A percentile compares a stretch with the other conserved stretches of the same genome.
Evolutionary conservation across 1,140 invertebrate species (phyloP).

Genomic region (Achroia grisella): DNA sequence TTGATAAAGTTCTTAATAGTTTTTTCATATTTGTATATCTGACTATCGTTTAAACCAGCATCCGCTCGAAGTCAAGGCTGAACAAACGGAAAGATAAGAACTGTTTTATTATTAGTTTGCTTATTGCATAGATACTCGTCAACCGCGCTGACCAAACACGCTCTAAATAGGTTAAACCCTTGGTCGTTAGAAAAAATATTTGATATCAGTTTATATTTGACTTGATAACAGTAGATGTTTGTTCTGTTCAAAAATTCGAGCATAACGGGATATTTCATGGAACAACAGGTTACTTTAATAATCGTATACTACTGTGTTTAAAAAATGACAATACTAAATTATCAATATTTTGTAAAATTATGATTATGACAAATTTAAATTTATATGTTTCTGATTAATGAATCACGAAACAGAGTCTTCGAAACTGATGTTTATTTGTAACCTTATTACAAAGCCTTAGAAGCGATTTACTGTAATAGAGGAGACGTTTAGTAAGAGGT

Average conservation of each 20-base stretch:
- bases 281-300: neutral
- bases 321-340: too few species aligned
- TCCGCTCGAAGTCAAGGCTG: constrained; percentile 34
- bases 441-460: too few species aligned
- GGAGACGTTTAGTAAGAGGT: too few species aligned
- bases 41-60: constrained; percentile 28
- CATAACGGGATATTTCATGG: constrained; percentile 1
- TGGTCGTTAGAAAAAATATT: constrained; percentile 13
- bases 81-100: constrained; percentile 25
- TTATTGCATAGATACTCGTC: constrained; percentile 15
- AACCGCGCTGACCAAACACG: constrained; percentile 17
- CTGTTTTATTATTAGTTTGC: constrained; percentile 20
- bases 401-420: too few species aligned
- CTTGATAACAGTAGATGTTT: constrained; percentile 1
- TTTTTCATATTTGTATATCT: constrained; percentile 14
- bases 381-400: too few species aligned
- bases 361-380: too few species aligned
- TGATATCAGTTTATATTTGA: constrained; percentile 17
- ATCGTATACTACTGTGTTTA: too few species aligned
- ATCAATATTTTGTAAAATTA: too few species aligned
- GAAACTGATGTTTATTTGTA: too few species aligned
- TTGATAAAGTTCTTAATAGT: constrained; percentile 16
- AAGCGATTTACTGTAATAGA: too few species aligned
- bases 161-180: constrained; percentile 25
- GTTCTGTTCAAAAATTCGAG: neutral